Evolutionary conservation across 2,113 vertebrate genomes (phyloP), one percentile per base, ranked within the genome.

Genomic region (Syngnathoides biaculeatus): DNA sequence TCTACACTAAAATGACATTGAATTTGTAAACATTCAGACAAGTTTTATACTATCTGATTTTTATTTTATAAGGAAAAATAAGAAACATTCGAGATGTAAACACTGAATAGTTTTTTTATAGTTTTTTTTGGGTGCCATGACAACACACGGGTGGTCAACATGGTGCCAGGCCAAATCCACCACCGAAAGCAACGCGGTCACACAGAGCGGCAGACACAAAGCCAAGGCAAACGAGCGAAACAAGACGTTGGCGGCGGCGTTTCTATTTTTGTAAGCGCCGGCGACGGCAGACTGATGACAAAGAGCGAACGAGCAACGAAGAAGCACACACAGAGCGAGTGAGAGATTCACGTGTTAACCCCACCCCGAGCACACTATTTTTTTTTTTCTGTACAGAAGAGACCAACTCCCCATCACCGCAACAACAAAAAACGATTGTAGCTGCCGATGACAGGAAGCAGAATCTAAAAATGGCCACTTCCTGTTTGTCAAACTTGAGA

Each of bases 181-280:
- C 48, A 52, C 48, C 8, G 10, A 52, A 47, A 1, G 22, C 48
- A 52, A n/a, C 17, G 17, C n/a, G 8, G n/a, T 52, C 48, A 22
- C 22, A 9, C n/a, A 10, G 20, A 50, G 48, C 13, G 8, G 15
- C 20, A 7, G 1, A 48, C 15, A 20, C 8, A 5, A 48, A 48
- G 47, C 50, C 50, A 52, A 22, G 22, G n/a, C 50, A 52, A 52
- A 27, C 55, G 22, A 55, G 24, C 55, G 5, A 4, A 26, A 57
- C 26, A 4, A 20, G 58, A 39, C 11, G 11, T 38, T 39, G n/a
- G 69, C 55, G 75, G 89, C 87, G 86, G 87, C 79, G 86, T 80
- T 74, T 77, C 89, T 91, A 90, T 91, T 91, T 92, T 88, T 89
- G 88, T 80, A 69, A 81, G 76, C 58, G 2, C 10, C 82, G 70